Percentiles rank a stretch among this genome's conserved stretches.
Conservation (phyloP, 2,888 invertebrate genomes). For the Ennomos erosarius region DNA sequence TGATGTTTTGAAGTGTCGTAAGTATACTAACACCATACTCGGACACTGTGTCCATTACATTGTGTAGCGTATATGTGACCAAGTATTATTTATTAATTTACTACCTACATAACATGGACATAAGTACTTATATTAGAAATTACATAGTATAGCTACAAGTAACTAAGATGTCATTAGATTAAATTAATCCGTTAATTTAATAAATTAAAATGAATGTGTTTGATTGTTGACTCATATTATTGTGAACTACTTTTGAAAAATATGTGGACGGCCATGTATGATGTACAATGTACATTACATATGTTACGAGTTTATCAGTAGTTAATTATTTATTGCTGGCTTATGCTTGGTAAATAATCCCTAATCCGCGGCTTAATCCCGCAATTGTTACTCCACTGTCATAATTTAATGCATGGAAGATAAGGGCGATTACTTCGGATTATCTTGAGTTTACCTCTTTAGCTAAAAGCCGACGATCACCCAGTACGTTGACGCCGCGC, state of each 20-base stretch:
- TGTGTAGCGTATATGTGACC: no score
- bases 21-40: no score
- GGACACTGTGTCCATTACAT: no score
- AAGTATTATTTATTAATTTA: no score
- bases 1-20: no score
- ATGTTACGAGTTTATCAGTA: constrained; percentile 37
- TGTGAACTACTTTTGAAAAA: not conserved
- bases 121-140: no score
- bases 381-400: constrained; percentile 48
- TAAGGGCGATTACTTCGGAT: constrained; percentile 51
- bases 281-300: constrained; percentile 4
- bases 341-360: constrained; percentile 49
- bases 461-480: constrained; percentile 34
- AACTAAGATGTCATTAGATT: no score
- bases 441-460: constrained; percentile 48
- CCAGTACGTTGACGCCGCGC: constrained; percentile 42
- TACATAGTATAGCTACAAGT: no score
- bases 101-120: no score
- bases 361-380: constrained; percentile 55
- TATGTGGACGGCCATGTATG: not conserved
- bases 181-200: no score
- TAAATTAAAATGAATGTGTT: no score
- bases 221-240: no score
- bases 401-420: constrained; percentile 51
- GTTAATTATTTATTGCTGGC: constrained; percentile 48